Percentiles rank a stretch among this genome's conserved stretches.
These are phyloP conservation scores for Ictalurus furcatus DNA, from an alignment of 2,113 vertebrate species.

Conservation along the genomic window DNA sequence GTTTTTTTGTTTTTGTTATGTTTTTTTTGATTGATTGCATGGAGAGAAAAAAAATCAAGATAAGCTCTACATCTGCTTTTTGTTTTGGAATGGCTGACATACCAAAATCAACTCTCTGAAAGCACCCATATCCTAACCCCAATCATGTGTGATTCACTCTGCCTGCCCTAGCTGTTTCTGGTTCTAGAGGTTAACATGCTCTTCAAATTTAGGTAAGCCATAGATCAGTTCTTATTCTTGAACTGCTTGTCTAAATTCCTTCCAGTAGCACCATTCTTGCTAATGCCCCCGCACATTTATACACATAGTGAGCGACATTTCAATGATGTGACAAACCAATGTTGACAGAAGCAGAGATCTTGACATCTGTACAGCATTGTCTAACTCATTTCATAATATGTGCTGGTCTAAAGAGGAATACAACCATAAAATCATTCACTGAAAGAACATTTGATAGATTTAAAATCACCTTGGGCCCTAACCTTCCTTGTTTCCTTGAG, in stretches of 20 bases:
- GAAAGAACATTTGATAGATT: conserved; percentile 33
- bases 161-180: conserved; percentile 59
- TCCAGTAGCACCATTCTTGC: conserved; percentile 25
- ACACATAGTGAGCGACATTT: not conserved
- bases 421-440: not conserved
- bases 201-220: conserved; percentile 59
- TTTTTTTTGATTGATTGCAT: conserved; percentile 61
- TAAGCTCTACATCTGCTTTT: conserved; percentile 43
- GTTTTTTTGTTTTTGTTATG: too few species aligned
- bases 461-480: conserved; percentile 30
- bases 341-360: not conserved
- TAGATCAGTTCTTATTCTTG: conserved; percentile 53
- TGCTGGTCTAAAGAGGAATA: not conserved
- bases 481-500: conserved; percentile 35
- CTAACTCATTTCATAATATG: not conserved
- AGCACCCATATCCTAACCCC: conserved; percentile 48
- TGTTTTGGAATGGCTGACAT: conserved; percentile 60
- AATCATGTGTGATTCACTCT: conserved; percentile 49
- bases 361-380: not conserved
- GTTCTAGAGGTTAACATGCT: conserved; percentile 58
- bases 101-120: conserved; percentile 49
- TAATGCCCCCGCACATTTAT: not conserved
- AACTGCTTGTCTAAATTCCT: conserved; percentile 55
- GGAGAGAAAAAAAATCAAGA: conserved; percentile 47
- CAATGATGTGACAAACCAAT: conserved; percentile 11